Evolutionary conservation across 2,113 vertebrate species (phyloP), one percentile per base, ranked within the genome.

Genomic region (Solenodon paradoxus): DNA sequence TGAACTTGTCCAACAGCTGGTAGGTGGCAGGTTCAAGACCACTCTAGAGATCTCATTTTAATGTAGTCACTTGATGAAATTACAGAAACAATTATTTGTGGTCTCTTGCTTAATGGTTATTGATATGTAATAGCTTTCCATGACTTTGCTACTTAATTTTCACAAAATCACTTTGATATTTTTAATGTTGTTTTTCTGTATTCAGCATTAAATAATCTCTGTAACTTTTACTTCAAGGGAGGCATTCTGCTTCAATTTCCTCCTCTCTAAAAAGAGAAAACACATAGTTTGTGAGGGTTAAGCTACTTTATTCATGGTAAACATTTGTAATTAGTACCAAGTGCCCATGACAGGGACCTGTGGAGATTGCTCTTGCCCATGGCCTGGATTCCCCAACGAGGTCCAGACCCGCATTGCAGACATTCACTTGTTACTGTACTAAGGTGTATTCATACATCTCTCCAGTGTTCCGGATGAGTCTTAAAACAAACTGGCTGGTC

Each of bases 401-500:
- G 42, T 42, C 57, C 38, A 71, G 11, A 24, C 6, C 35, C 15
- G 20, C 53, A 22, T 7, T 20, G 16, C 1, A 71, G 55, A 66
- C 32, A 28, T 64, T 47, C 22, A 22, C 63, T n/a, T 9, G 71
- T 26, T 40, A 93, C 10, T 49, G 74, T 0, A 16, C 59, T 13
- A 38, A 81, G 30, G 40, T 51, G 30, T 4, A n/a, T 20, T 64
- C 19, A 12, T 20, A 38, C 35, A 24, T 40, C 77, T 85, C 26
- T 19, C 32, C 45, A 80, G 32, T 13, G 7, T 53, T 38, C 40
- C 42, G 38, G 11, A 24, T n/a, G 42, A 83, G 22, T 22, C 75
- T 92, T 90, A 74, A 96, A 94, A 87, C n/a, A 87, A 88, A 95
- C n/a, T 49, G 79, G 32, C 66, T 90, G 94, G 35, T 28, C 88